These are phyloP conservation scores for Ranitomeya variabilis DNA, from an alignment of 2,113 vertebrate species.

Conservation along the genomic window DNA sequence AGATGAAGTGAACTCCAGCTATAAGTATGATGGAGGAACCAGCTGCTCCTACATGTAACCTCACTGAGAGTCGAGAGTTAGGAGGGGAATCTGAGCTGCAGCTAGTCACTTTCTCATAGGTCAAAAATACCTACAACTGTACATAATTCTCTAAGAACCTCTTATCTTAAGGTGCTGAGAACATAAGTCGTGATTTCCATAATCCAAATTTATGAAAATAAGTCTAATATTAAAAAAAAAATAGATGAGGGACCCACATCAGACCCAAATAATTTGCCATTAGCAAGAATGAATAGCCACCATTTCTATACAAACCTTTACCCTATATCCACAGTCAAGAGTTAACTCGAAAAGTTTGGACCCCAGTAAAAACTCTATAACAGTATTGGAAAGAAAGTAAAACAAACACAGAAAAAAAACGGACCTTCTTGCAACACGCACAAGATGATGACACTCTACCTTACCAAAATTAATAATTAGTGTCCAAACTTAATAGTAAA, in stretches of 20 bases:
- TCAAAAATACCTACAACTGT: neutral
- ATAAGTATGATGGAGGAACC: slow-evolving; percentile 26
- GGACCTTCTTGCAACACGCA: no score
- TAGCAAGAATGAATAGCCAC: neutral
- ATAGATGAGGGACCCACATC: neutral
- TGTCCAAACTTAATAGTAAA: no score
- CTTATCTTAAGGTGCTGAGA: neutral
- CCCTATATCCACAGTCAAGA: neutral
- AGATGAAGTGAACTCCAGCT: slow-evolving; percentile 11
- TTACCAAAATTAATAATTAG: no score
- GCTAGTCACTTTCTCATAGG: neutral
- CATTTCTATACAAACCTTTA: neutral
- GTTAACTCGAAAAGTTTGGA: neutral
- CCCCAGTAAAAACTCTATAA: neutral
- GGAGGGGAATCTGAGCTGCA: neutral
- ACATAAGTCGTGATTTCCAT: neutral
- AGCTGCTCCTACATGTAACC: slow-evolving; percentile 51
- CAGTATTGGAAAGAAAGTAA: no score
- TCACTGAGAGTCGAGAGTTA: neutral
- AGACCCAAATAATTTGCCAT: neutral
- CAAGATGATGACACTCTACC: no score
- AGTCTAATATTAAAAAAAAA: neutral
- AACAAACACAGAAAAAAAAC: no score
- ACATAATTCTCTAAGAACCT: neutral
- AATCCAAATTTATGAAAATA: neutral